phyloP scores from a whole-genome alignment of 2,797 vertebrate genomes.

The Hirundo rustica region DNA sequence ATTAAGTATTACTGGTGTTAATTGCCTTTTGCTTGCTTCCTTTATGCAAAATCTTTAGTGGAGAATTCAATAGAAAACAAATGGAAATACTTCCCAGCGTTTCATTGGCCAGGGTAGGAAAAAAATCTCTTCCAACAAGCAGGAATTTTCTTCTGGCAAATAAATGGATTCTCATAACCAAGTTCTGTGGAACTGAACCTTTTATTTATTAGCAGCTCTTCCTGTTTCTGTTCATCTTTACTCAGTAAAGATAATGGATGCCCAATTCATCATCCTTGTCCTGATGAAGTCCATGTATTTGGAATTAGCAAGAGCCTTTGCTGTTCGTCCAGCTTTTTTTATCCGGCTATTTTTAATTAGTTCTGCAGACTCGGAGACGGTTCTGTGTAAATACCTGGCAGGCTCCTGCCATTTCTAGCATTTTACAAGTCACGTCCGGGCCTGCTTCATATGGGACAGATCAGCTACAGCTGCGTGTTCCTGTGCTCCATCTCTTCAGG shows the following conservation, averaged over 20 bases:
- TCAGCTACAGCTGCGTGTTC: neutral
- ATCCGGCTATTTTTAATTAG: constrained; percentile 44
- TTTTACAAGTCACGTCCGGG: neutral
- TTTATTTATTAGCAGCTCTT: constrained; percentile 66
- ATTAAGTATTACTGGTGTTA: neutral
- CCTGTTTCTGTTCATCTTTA: constrained; percentile 40
- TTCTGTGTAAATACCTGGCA: constrained; percentile 47
- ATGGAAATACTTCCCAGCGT: constrained; percentile 45
- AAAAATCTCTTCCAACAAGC: constrained; percentile 35
- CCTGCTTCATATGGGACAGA: neutral
- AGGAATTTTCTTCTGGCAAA: constrained; percentile 59
- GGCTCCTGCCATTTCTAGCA: constrained; percentile 20
- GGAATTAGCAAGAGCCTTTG: constrained; percentile 29
- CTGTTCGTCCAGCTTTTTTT: constrained; percentile 33
- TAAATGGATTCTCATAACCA: constrained; percentile 19
- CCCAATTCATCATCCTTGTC: constrained; percentile 20
- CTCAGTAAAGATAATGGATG: constrained; percentile 21
- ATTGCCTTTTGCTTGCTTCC: neutral
- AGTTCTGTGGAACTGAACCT: constrained; percentile 41
- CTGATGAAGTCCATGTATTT: constrained; percentile 41
- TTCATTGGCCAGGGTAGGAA: constrained; percentile 17
- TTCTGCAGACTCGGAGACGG: neutral
- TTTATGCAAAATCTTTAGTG: neutral
- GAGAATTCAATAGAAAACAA: constrained; percentile 35
- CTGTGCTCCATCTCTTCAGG: neutral